phyloP scores from a whole-genome alignment of 2,888 invertebrate genomes.

The Epinotia nisella region DNA sequence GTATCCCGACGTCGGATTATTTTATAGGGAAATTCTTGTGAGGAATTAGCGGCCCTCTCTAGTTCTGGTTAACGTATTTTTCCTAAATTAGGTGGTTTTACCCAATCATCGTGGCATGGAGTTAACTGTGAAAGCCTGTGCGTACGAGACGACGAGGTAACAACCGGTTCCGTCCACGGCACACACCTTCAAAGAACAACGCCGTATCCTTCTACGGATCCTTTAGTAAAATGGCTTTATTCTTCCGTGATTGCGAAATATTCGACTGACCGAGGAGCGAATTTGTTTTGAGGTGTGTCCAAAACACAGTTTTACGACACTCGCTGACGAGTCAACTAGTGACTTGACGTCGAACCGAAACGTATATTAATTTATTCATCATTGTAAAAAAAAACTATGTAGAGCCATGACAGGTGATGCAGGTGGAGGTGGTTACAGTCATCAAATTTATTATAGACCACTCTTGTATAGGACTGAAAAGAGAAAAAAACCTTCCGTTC shows the following conservation, averaged over 20 bases:
- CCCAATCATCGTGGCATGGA: not conserved
- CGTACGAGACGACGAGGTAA: not conserved
- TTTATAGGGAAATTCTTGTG: too few species aligned
- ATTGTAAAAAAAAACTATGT: too few species aligned
- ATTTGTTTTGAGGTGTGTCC: not conserved
- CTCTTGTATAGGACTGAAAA: too few species aligned
- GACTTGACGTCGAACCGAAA: too few species aligned
- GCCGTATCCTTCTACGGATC: not conserved
- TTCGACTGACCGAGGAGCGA: not conserved
- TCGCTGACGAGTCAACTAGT: too few species aligned
- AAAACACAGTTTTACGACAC: not conserved
- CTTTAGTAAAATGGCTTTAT: not conserved
- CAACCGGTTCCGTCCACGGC: not conserved
- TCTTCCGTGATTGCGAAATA: not conserved
- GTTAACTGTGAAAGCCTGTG: not conserved
- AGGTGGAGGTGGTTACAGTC: too few species aligned
- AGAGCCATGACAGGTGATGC: too few species aligned
- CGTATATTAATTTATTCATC: too few species aligned
- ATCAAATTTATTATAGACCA: too few species aligned
- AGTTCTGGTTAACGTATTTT: not conserved
- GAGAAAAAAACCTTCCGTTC: too few species aligned
- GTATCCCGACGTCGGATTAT: too few species aligned
- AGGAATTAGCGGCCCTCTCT: too few species aligned
- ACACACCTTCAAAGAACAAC: not conserved
- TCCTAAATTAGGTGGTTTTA: not conserved